A percentile compares a stretch with the other conserved stretches of the same genome.
phyloP scores from a whole-genome alignment of 2,113 vertebrate genomes.

The Notarius lentiginosus region DNA sequence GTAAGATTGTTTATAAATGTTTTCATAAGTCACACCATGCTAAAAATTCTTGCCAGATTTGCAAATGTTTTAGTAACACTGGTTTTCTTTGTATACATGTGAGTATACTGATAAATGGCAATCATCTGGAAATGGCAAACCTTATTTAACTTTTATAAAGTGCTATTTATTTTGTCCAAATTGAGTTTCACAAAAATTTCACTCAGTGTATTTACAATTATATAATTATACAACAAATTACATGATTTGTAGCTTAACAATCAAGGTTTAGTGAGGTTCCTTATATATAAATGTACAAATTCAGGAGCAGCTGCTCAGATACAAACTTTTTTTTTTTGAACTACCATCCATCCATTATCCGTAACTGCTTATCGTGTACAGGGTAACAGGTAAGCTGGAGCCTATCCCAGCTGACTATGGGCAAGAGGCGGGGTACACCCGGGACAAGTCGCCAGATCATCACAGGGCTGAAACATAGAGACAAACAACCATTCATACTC shows the following conservation, averaged over 20 bases:
- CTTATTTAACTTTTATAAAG: neutral
- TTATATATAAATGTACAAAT: neutral
- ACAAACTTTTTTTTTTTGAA: neutral
- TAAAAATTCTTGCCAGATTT: neutral
- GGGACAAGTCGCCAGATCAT: too few species aligned
- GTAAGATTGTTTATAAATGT: neutral
- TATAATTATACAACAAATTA: neutral
- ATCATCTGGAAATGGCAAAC: neutral
- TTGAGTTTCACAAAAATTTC: neutral
- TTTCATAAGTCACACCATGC: neutral
- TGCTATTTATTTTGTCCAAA: neutral
- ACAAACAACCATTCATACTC: too few species aligned
- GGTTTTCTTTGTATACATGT: neutral
- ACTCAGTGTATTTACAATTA: neutral
- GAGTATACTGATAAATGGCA: neutral
- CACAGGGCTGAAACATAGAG: too few species aligned
- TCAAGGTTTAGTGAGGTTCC: neutral
- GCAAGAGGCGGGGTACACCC: too few species aligned
- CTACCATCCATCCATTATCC: neutral
- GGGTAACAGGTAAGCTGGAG: too few species aligned
- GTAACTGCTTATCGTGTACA: too few species aligned
- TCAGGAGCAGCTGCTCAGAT: neutral
- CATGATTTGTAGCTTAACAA: neutral
- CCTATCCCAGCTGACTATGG: too few species aligned
- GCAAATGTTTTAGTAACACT: neutral